Percentiles rank a stretch among this genome's conserved stretches.
These are phyloP conservation scores for Rhinichthys klamathensis DNA, from an alignment of 2,113 vertebrate species.

Conservation along the genomic window DNA sequence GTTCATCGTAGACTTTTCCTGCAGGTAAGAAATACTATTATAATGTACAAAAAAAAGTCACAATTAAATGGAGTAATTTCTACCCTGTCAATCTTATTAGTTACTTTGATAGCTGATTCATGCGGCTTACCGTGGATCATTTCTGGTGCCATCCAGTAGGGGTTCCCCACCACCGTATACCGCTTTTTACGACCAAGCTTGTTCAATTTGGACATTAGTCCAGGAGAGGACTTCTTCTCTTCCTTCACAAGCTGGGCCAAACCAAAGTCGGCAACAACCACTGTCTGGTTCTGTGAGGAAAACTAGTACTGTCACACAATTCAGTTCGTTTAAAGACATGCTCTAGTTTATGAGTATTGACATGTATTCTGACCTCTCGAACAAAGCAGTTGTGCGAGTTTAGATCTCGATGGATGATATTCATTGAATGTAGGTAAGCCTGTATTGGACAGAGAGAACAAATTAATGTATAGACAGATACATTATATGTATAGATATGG, in stretches of 20 bases:
- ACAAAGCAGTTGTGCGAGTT: constrained; percentile 98
- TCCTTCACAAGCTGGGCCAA: constrained; percentile 88
- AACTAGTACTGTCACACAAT: constrained; percentile 6
- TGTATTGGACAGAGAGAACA: constrained; percentile 54
- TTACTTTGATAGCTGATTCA: not conserved
- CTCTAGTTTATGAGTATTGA: not conserved
- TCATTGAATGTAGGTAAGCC: constrained; percentile 97
- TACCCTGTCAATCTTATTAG: not conserved
- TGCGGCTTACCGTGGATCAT: constrained; percentile 90
- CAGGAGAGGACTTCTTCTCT: constrained; percentile 66
- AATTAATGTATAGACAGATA: not conserved
- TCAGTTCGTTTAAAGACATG: not conserved
- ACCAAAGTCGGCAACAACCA: constrained; percentile 97
- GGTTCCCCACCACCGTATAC: constrained; percentile 96
- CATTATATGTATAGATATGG: not conserved
- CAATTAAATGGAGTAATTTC: not conserved
- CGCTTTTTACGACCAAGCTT: constrained; percentile 88
- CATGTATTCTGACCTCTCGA: constrained; percentile 80
- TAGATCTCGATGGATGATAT: constrained; percentile 95
- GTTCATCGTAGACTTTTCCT: constrained; percentile 95
- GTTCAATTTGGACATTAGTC: constrained; percentile 76
- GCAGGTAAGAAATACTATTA: not conserved
- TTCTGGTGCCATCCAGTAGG: constrained; percentile 99
- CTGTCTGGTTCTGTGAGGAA: constrained; percentile 71
- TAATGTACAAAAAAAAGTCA: not conserved